A percentile compares a stretch with the other conserved stretches of the same genome.
Evolutionary conservation across 2,888 invertebrate genomes (phyloP).

Genomic region (Andrena minutula): DNA sequence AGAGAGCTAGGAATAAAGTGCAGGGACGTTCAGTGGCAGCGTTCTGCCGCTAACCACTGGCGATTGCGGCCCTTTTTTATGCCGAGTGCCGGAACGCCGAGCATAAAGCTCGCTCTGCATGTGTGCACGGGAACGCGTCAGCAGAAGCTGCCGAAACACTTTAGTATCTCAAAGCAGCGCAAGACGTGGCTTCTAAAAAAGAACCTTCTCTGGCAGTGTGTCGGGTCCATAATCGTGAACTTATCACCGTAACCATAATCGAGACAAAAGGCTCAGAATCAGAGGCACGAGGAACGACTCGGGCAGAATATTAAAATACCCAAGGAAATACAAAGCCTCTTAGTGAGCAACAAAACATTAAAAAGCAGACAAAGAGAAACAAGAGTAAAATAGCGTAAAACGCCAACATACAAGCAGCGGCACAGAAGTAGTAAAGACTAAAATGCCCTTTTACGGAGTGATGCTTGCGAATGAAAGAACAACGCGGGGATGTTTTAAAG

Average conservation of each 20-base stretch:
- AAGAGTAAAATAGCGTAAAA: neutral
- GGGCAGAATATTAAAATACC: neutral
- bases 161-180: conserved; percentile 56
- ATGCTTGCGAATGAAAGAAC: neutral
- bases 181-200: conserved; percentile 29
- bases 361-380: neutral
- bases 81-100: conserved; percentile 31
- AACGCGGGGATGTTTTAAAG: neutral
- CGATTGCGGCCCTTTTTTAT: conserved; percentile 62
- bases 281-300: neutral
- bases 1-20: conserved; percentile 56
- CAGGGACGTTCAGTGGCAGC: conserved; percentile 39
- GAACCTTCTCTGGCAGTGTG: conserved; percentile 3
- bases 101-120: conserved; percentile 54
- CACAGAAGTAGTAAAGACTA: neutral
- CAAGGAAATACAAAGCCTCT: neutral
- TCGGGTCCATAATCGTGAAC: conserved; percentile 5
- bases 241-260: neutral
- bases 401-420: neutral
- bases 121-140: conserved; percentile 55
- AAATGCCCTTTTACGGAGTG: neutral
- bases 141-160: conserved; percentile 41
- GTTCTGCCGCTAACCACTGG: conserved; percentile 65
- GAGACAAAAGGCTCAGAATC: too few species aligned
- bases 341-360: neutral